Base-by-base conservation (phyloP, 2,113 vertebrate species). In the Stomatorhinus ivindoensis region DNA sequence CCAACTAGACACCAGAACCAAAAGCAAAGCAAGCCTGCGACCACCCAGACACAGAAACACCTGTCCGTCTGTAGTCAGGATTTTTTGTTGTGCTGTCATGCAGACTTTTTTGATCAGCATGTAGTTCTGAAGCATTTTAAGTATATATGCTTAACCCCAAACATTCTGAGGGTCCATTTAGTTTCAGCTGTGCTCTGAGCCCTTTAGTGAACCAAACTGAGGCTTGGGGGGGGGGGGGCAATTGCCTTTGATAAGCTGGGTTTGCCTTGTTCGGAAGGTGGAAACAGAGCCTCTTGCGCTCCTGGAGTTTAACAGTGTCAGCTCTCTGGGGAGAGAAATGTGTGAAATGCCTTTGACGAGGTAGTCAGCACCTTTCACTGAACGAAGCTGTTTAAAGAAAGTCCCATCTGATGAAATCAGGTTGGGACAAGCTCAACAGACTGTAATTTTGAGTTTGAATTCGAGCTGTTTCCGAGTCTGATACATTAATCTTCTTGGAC, bases 131-230 rank as follows among this genome's bases (percentile, higher is more conserved):
- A 65, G 90, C 94, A 91, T 73, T 87, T 55, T 46, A 35, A 88
- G 90, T 88, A 51, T 3, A 51, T 51, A 87, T 90, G 89, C 92
- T 89, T 44, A 65, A 92, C 82, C 91, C 91, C 93, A 91, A 58
- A 58, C 91, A 91, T 91, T 87, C 89, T 89, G 91, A 89, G 42
- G 80, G 3, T 89, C 92, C 91, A 94, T 95, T 93, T 91, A 17
- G 86, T 47, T 65, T 61, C 48, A 89, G 91, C 53, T 92, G 92
- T 69, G 92, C 90, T 92, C 92, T 91, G 84, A 55, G 82, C 76
- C 90, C 93, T 91, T 92, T 94, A 93, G 95, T 95, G 92, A 93
- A 94, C 92, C 92, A 93, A 94, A 95, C 95, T 95, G 93, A 95
- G 94, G 91, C 8, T 39, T 84, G 82, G 7, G 17, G 92, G n/a